Evolutionary conservation across 2,797 vertebrate species (phyloP).

Genomic region (Lates japonicus): DNA sequence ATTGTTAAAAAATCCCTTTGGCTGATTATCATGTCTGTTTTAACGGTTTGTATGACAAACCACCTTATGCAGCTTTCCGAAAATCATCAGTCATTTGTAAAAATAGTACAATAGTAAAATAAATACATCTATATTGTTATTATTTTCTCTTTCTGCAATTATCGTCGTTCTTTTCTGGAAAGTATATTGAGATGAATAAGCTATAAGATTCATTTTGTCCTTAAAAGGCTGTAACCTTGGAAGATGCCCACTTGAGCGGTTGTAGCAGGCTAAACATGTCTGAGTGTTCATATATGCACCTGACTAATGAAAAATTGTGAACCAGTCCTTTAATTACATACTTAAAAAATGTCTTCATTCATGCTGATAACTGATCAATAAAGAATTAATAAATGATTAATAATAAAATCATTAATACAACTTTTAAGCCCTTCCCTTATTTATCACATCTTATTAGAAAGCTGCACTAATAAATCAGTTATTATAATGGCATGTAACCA

Average conservation of each 20-base stretch:
- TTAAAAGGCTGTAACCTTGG: background rate
- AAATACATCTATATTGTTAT: background rate
- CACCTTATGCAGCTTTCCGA: background rate
- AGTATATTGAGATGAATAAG: background rate
- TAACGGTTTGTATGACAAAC: background rate
- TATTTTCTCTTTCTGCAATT: background rate
- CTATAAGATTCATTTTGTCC: background rate
- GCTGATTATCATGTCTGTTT: background rate
- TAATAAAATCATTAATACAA: background rate
- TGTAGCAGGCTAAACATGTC: background rate
- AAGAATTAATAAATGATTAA: background rate
- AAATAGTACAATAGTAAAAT: no score
- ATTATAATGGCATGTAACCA: slow-evolving; percentile 3
- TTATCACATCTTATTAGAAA: slow-evolving; percentile 6
- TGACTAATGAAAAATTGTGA: background rate
- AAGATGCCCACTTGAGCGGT: background rate
- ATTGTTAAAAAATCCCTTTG: background rate
- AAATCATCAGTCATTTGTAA: background rate
- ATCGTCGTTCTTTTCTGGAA: background rate
- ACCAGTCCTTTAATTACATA: background rate
- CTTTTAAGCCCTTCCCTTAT: background rate
- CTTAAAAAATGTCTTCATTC: background rate
- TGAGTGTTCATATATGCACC: background rate
- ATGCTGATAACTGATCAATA: background rate
- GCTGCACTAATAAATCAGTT: slow-evolving; percentile 14